These are phyloP conservation scores for Ptyas mucosa DNA, from an alignment of 2,113 vertebrate species.

Conservation along the genomic window DNA sequence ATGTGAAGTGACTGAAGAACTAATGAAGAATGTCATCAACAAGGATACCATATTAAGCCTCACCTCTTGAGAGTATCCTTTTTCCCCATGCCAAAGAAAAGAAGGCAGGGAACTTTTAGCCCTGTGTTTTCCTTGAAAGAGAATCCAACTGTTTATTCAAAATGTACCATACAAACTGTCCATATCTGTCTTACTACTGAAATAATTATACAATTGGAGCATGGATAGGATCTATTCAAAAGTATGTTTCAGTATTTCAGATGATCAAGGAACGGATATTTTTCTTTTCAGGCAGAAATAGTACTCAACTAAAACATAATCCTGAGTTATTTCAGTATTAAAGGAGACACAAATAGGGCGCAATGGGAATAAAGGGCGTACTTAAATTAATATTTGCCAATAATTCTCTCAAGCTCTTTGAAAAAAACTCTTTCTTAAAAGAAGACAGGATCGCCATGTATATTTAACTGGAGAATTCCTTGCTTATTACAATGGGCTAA, in stretches of 20 bases:
- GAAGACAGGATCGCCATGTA: not conserved
- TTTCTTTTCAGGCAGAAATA: not conserved
- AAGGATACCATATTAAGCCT: not conserved
- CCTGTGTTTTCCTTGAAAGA: not conserved
- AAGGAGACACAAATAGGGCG: not conserved
- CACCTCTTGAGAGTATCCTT: not conserved
- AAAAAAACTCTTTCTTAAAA: not conserved
- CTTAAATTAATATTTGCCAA: not conserved
- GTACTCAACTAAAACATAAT: not conserved
- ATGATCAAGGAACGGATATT: not conserved
- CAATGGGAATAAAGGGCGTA: not conserved
- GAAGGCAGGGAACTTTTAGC: not conserved
- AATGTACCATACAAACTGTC: not conserved
- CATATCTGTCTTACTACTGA: not conserved
- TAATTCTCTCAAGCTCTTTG: not conserved
- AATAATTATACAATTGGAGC: not conserved
- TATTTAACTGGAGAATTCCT: not conserved
- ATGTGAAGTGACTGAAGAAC: not conserved
- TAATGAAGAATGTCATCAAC: not conserved
- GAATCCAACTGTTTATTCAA: not conserved
- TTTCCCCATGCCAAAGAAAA: not conserved
- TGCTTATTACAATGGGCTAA: not conserved
- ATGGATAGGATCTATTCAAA: not conserved
- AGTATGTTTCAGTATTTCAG: not conserved
- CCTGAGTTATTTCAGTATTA: not conserved